Evolutionary conservation across 2,797 vertebrate species (phyloP).

Genomic region (Tamandua tetradactyla): DNA sequence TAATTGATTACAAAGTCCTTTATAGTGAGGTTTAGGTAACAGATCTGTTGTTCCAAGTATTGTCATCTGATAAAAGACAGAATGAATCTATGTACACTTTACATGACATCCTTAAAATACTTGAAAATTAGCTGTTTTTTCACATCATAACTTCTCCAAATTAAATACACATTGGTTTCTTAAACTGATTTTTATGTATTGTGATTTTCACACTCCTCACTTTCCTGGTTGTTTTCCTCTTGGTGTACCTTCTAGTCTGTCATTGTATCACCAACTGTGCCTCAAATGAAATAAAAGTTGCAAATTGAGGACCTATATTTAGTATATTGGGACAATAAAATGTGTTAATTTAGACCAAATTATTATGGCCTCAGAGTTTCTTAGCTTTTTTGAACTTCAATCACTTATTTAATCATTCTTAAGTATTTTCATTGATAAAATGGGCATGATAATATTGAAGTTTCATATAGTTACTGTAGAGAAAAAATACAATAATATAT

Average conservation of each 20-base stretch:
- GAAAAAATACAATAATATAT: no score
- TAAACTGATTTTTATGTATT: background rate
- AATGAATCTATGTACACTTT: background rate
- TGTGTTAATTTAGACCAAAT: background rate
- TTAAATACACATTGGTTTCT: background rate
- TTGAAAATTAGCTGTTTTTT: constrained; percentile 46
- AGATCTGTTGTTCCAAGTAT: constrained; percentile 8
- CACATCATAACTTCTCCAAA: background rate
- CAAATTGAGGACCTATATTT: background rate
- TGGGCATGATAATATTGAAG: no score
- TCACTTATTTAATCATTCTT: no score
- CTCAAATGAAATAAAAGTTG: background rate
- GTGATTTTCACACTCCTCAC: background rate
- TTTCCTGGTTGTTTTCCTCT: background rate
- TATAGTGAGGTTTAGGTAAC: background rate
- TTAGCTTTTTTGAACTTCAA: no score
- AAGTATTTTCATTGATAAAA: no score
- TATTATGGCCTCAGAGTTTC: background rate
- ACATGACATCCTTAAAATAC: background rate
- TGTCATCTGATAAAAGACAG: background rate
- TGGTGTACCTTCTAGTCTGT: background rate
- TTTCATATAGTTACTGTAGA: no score
- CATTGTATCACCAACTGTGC: background rate
- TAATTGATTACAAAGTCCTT: background rate
- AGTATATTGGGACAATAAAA: background rate